phyloP scores from a whole-genome alignment of 2,888 invertebrate species.

The Aphidoletes aphidimyza region DNA sequence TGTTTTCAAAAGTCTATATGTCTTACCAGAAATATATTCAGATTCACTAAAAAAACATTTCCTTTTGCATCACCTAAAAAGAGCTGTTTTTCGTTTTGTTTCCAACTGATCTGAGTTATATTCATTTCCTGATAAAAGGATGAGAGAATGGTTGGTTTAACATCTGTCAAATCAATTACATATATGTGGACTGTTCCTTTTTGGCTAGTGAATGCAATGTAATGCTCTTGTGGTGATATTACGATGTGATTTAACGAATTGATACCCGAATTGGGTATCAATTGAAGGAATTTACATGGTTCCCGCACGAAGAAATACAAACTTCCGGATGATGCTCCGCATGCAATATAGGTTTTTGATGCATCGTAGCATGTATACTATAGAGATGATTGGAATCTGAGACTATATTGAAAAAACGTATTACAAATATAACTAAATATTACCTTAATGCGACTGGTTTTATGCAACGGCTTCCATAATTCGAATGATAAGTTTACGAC shows the following conservation, averaged over 20 bases:
- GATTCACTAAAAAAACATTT: conserved; percentile 7
- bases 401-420: too few relatives aligned
- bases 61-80: conserved; percentile 23
- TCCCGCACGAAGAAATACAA: conserved; percentile 80
- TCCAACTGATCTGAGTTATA: conserved; percentile 17
- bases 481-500: too few relatives aligned
- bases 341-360: conserved; percentile 76
- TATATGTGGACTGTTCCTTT: neutral
- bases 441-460: too few relatives aligned
- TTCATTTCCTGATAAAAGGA: neutral
- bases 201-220: conserved; percentile 68
- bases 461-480: too few relatives aligned
- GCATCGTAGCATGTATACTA: conserved; percentile 71
- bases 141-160: neutral
- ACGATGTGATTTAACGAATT: conserved; percentile 75
- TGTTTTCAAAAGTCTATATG: neutral
- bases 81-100: neutral
- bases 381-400: too few relatives aligned
- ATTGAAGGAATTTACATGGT: conserved; percentile 79
- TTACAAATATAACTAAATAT: too few relatives aligned
- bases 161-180: neutral
- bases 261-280: conserved; percentile 82
- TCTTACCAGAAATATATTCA: conserved; percentile 43
- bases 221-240: conserved; percentile 80
- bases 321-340: conserved; percentile 86